Base-by-base conservation (phyloP, 2,888 invertebrate genomes). In the Erebia aethiops region DNA sequence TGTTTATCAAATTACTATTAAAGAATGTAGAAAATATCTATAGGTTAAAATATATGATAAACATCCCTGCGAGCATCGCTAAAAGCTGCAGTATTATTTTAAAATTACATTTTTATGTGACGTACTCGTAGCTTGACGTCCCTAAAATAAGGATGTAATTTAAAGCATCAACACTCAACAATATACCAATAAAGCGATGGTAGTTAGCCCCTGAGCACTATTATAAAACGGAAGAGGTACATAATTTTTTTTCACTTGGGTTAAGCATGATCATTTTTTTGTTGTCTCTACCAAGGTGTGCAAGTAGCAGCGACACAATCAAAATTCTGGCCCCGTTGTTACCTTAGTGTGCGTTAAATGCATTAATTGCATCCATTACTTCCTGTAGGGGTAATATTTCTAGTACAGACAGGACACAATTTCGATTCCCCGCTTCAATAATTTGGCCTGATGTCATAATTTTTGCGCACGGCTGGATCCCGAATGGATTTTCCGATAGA, bases 401-500 rank as follows among this genome's bases (percentile, higher is more conserved):
- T 71, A 74, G 57, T 51, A 67, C 61, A 68, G 72, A 76, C 74
- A 70, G 74, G 69, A 71, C 73, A 77, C 71, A 76, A 76, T 75
- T 74, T 75, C 75, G 74, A 76, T 75, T 74, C 72, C 74, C 76
- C 77, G 76, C 75, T 80, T 84, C 84, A 87, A 89, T 90, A 90
- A 91, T 90, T 90, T 84, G 84, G 83, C 84, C 86, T 86, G 85
- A 87, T 87, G 88, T 88, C 88, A 89, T 88, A 87, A 86, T 90
- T 87, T 87, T 87, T 86, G 82, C 89, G 87, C 87, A 84, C 88
- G 89, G 87, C 81, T 86, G 89, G 83, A 82, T 77, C 71, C 74
- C 82, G 83, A 90, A 91, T 90, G 90, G 87, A 85, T 89, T 91
- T 91, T 87, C 90, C 90, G 85, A 91, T 91, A 87, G 88, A 89